Conservation (phyloP, 2,797 vertebrate genomes). For the Pteronotus mesoamericanus region DNA sequence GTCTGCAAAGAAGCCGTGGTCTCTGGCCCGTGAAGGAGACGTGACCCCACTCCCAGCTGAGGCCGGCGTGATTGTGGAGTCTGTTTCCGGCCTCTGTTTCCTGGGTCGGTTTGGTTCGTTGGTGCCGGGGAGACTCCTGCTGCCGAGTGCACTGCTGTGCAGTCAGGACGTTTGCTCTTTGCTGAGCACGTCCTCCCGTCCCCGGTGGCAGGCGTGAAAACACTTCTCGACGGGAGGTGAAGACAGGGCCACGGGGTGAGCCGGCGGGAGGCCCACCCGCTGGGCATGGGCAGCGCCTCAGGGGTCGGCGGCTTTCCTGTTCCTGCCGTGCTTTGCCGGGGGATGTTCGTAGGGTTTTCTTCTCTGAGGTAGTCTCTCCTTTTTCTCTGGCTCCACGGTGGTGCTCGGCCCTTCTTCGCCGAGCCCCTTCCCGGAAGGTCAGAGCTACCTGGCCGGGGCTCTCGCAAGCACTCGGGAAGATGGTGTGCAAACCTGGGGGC, state of each 20-base stretch:
- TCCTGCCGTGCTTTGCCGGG: background rate
- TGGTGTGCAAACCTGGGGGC: fast-evolving
- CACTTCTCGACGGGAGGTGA: fast-evolving
- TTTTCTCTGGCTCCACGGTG: fast-evolving
- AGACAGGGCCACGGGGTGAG: background rate
- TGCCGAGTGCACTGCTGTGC: no score
- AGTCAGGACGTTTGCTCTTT: fast-evolving
- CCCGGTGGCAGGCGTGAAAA: fast-evolving
- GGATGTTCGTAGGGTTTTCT: no score
- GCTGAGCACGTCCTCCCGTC: background rate
- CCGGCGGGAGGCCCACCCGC: no score
- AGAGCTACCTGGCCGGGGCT: background rate
- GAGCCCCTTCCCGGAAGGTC: background rate
- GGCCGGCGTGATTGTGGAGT: background rate
- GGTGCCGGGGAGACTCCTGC: background rate
- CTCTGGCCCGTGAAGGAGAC: no score
- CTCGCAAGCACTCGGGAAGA: no score
- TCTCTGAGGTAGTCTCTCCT: no score
- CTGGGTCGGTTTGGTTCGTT: background rate
- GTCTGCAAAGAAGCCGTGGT: background rate
- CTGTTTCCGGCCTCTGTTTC: no score
- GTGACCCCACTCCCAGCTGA: background rate
- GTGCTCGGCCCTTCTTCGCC: background rate
- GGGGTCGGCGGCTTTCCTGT: no score
- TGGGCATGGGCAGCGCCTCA: background rate